Evolutionary conservation across 2,888 invertebrate genomes (phyloP).

Genomic region (Brachynemurus nebulosus): DNA sequence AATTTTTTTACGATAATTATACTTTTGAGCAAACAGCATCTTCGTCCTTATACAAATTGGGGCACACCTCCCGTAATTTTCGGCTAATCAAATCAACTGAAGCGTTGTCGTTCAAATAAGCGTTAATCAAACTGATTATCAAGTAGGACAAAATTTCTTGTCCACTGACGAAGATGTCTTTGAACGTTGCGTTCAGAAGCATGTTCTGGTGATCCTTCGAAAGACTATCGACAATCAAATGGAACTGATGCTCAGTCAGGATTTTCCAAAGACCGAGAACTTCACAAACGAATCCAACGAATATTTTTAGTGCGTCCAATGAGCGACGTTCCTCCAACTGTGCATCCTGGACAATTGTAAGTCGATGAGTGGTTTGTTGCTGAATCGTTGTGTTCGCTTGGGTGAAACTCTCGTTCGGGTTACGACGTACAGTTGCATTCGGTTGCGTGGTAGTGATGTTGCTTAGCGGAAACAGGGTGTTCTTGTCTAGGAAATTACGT

Average conservation of each 20-base stretch:
- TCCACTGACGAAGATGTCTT: slow-evolving; percentile 64
- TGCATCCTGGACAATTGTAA: slow-evolving; percentile 31
- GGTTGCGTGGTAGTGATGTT: not conserved
- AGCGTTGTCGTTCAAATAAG: slow-evolving; percentile 90
- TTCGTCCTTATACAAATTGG: slow-evolving; percentile 84
- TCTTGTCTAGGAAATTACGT: slow-evolving; percentile 56
- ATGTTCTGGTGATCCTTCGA: slow-evolving; percentile 50
- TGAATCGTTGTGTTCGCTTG: slow-evolving; percentile 12
- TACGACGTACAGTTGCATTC: not conserved
- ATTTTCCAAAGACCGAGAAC: slow-evolving; percentile 88
- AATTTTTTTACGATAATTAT: slow-evolving; percentile 14
- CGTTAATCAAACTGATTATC: slow-evolving; percentile 73
- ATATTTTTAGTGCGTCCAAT: slow-evolving; percentile 54
- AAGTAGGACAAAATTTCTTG: slow-evolving; percentile 62
- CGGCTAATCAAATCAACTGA: slow-evolving; percentile 84
- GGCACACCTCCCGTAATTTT: slow-evolving; percentile 79
- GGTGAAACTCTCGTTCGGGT: slow-evolving; percentile 4
- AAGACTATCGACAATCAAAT: slow-evolving; percentile 56
- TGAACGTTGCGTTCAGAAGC: slow-evolving; percentile 48
- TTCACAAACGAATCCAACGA: slow-evolving; percentile 62
- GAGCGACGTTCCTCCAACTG: slow-evolving; percentile 60
- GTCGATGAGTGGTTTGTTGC: slow-evolving; percentile 17
- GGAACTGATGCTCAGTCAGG: slow-evolving; percentile 82
- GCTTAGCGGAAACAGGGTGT: slow-evolving; percentile 36
- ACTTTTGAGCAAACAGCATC: slow-evolving; percentile 94